These are phyloP conservation scores for Pangasius krempfi DNA, from an alignment of 2,797 vertebrate species.

Conservation along the genomic window DNA sequence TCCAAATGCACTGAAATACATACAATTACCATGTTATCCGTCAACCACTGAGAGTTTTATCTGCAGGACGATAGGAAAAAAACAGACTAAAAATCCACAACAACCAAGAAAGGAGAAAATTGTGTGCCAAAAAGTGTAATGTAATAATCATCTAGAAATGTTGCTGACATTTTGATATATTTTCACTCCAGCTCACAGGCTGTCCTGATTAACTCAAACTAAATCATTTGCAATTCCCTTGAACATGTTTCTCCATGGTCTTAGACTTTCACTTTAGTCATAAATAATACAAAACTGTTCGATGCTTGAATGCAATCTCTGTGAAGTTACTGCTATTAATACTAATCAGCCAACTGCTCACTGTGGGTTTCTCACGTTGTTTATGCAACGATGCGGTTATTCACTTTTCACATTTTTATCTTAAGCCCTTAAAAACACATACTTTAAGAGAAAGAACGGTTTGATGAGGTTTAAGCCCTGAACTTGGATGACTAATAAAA, in stretches of 20 bases:
- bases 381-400: constrained; percentile 61
- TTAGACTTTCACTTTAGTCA: constrained; percentile 72
- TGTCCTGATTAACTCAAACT: constrained; percentile 13
- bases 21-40: neutral
- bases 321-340: constrained; percentile 80
- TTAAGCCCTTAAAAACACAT: neutral
- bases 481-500: neutral
- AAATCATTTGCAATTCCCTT: constrained; percentile 68
- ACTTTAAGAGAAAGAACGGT: neutral
- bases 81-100: neutral
- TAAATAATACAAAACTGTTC: constrained; percentile 79
- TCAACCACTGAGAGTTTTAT: neutral
- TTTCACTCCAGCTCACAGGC: neutral
- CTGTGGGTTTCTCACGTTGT: constrained; percentile 67
- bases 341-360: constrained; percentile 74
- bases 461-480: neutral
- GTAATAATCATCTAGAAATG: neutral
- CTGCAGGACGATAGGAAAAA: neutral
- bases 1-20: neutral
- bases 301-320: constrained; percentile 75
- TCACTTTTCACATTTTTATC: neutral
- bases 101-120: neutral
- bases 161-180: constrained; percentile 4
- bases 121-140: neutral
- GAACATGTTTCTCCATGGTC: constrained; percentile 60